phyloP scores from a whole-genome alignment of 2,888 invertebrate genomes.

The Drosophila yooni region DNA sequence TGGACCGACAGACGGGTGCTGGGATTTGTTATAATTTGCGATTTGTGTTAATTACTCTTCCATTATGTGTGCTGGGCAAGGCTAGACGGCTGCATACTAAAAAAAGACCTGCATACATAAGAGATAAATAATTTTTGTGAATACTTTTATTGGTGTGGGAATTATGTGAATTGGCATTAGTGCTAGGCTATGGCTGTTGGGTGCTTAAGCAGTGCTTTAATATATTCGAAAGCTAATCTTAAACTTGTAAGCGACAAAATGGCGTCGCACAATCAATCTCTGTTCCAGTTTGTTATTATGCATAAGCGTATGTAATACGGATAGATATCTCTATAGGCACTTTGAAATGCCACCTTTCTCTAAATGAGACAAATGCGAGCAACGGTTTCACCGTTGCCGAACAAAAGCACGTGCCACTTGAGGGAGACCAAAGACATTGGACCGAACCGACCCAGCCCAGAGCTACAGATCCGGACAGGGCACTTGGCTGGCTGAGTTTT shows the following conservation, averaged over 20 bases:
- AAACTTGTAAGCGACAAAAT: conserved; percentile 42
- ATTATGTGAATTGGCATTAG: background rate
- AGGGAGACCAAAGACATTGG: conserved; percentile 46
- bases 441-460: conserved; percentile 24
- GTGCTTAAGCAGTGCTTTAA: background rate
- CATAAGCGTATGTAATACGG: conserved; percentile 16
- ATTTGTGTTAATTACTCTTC: conserved; percentile 75
- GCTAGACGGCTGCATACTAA: conserved; percentile 21
- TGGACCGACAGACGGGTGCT: conserved; percentile 10
- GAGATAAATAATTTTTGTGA: background rate
- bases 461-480: conserved; percentile 41
- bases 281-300: conserved; percentile 59
- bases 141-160: background rate
- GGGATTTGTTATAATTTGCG: conserved; percentile 72
- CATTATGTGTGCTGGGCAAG: conserved; percentile 53
- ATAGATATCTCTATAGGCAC: conserved; percentile 28
- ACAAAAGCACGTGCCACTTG: conserved; percentile 78
- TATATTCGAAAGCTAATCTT: conserved; percentile 23
- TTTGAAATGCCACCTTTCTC: conserved; percentile 72
- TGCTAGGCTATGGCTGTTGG: background rate
- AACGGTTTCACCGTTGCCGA: conserved; percentile 63
- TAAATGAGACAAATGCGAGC: conserved; percentile 69
- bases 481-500: conserved; percentile 59
- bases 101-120: background rate
- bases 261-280: conserved; percentile 69